Base-by-base conservation (phyloP, 2,113 vertebrate species). In the Colius striatus region DNA sequence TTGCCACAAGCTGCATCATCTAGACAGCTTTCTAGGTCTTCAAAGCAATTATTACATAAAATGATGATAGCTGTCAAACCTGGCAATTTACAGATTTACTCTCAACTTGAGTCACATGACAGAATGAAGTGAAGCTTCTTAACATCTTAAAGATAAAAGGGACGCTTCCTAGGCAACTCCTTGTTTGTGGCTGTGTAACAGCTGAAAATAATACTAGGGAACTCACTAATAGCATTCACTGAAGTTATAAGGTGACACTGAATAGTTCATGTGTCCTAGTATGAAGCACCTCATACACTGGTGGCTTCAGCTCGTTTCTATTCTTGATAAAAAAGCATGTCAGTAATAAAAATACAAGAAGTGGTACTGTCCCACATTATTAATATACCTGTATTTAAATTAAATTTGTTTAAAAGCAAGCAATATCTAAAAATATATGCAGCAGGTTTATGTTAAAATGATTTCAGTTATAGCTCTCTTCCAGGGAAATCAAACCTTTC, bases 111-210 rank as follows among this genome's bases (percentile, higher is more conserved):
- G 62, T 77, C 72, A 92, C 22, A 51, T 91, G 93, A 80, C 63
- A 77, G 27, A 70, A 61, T 45, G 61, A 85, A 78, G 29, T 7
- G 15, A 87, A 41, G 30, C 72, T 89, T 89, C 89, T 86, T 80
- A 77, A 86, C 51, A 95, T 66, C 65, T 87, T 58, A 41, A 73
- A 92, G 89, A 90, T 45, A 58, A 89, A 92, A 92, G 73, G 20
- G n/a, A 68, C 34, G 26, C 21, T 73, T 86, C 30, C n/a, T 29
- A 43, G 78, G 53, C 66, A 92, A 60, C 22, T 68, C 45, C 38
- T 73, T 76, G n/a, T 84, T 77, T 81, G 68, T 73, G 51, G 51
- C 75, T 76, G 50, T 54, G 4, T 45, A 79, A 51, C 18, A 79
- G 32, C 54, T 61, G 36, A 79, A 79, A 92, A 61, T 17, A 2